A percentile compares a stretch with the other conserved stretches of the same genome.
Conservation (phyloP, 1,140 invertebrate species). For the Trachelipus rathkii region DNA sequence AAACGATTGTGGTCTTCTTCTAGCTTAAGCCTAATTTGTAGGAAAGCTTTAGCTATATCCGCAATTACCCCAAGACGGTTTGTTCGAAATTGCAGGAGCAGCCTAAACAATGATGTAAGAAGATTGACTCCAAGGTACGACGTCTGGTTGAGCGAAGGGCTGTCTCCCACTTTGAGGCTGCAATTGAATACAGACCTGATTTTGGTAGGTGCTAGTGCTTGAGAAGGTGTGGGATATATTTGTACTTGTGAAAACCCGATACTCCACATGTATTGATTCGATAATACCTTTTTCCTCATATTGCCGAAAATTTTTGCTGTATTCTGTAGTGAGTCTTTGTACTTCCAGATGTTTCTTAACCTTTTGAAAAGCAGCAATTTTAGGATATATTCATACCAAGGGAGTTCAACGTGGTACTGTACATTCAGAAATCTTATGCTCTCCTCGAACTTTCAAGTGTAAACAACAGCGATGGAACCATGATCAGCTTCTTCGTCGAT, state of each 20-base stretch:
- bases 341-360: too few relatives aligned
- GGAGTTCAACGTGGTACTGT: neutral
- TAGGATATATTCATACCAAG: too few relatives aligned
- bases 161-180: conserved; percentile 21
- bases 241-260: neutral
- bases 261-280: too few relatives aligned
- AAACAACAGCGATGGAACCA: too few relatives aligned
- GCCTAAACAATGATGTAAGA: conserved; percentile 5
- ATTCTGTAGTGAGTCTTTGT: too few relatives aligned
- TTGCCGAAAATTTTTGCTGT: too few relatives aligned
- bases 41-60: conserved; percentile 27
- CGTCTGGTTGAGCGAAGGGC: conserved; percentile 29
- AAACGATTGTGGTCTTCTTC: too few relatives aligned
- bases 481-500: too few relatives aligned
- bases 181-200: conserved; percentile 29
- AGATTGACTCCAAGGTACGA: conserved; percentile 19
- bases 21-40: conserved; percentile 25
- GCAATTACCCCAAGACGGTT: conserved; percentile 20
- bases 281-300: too few relatives aligned
- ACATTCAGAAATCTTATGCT: too few relatives aligned
- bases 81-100: conserved; percentile 16
- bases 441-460: too few relatives aligned
- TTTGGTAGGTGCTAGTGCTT: neutral
- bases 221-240: neutral
- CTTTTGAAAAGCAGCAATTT: too few relatives aligned